Conservation (phyloP, 2,888 invertebrate genomes). For the Eurois occulta region DNA sequence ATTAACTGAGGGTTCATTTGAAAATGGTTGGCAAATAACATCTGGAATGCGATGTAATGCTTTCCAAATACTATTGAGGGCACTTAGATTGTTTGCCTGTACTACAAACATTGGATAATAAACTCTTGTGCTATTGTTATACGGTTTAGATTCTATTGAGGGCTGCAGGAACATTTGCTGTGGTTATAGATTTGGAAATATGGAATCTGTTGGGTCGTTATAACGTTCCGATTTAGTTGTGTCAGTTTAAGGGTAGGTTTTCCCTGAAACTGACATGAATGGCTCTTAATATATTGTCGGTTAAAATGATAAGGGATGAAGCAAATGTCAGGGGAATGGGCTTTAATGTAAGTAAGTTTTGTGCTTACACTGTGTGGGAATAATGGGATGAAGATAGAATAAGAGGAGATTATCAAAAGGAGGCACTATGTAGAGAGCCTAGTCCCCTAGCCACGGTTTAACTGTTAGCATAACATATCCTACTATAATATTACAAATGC, state of each 20-base stretch:
- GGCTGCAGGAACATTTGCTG: not conserved
- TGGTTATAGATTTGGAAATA: not conserved
- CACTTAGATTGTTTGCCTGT: slow-evolving; percentile 38
- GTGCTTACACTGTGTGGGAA: slow-evolving; percentile 10
- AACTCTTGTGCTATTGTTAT: not conserved
- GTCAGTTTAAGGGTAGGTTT: slow-evolving; percentile 8
- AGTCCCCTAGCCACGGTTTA: not conserved
- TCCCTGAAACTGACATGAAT: slow-evolving; percentile 62
- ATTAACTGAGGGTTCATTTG: slow-evolving; percentile 17
- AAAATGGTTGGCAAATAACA: slow-evolving; percentile 69
- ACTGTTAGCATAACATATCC: not conserved
- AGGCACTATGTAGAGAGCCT: not conserved
- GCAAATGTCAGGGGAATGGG: slow-evolving; percentile 38
- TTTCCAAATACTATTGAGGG: slow-evolving; percentile 76
- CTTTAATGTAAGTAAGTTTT: slow-evolving; percentile 23
- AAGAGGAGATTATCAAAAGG: not conserved
- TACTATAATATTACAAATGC: no score
- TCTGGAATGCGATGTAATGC: slow-evolving; percentile 83
- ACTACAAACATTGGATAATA: not conserved
- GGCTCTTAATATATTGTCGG: slow-evolving; percentile 61
- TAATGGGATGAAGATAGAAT: slow-evolving; percentile 10
- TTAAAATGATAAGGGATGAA: slow-evolving; percentile 54
- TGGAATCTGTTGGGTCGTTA: not conserved
- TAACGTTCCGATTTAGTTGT: slow-evolving; percentile 27
- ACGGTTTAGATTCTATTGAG: slow-evolving; percentile 14